Conservation (phyloP, 2,797 vertebrate genomes). For the Lindbergichthys nudifrons region DNA sequence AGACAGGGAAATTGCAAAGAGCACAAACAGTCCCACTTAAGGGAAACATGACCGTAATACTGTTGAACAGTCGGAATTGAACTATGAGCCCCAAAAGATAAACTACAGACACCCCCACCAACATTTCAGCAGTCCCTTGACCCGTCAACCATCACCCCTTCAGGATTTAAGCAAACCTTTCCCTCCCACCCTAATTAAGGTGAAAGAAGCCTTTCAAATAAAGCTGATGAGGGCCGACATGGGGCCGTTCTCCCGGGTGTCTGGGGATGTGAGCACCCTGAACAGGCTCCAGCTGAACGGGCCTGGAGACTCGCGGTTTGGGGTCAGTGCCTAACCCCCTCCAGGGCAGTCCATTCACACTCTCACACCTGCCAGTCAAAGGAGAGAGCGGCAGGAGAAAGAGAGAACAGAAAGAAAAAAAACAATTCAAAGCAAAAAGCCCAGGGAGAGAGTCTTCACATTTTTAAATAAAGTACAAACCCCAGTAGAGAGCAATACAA, state of each 20-base stretch:
- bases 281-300: conserved; percentile 45
- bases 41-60: conserved; percentile 37
- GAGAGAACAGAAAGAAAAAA: conserved; percentile 12
- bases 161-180: conserved; percentile 39
- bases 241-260: conserved; percentile 51
- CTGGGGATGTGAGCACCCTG: conserved; percentile 58
- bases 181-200: conserved; percentile 68
- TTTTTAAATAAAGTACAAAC: conserved; percentile 63
- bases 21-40: conserved; percentile 33
- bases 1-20: background rate
- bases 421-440: conserved; percentile 5
- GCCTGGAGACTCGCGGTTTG: conserved; percentile 87
- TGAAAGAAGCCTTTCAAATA: conserved; percentile 72
- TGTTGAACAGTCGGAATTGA: conserved; percentile 63
- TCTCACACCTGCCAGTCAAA: conserved; percentile 90
- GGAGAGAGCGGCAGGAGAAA: conserved; percentile 74
- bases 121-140: conserved; percentile 44
- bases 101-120: conserved; percentile 47
- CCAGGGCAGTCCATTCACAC: conserved; percentile 87
- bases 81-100: conserved; percentile 55
- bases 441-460: conserved; percentile 10
- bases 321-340: conserved; percentile 88
- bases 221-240: conserved; percentile 77
- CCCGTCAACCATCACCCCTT: conserved; percentile 14
- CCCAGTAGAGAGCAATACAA: conserved; percentile 56